phyloP scores from a whole-genome alignment of 1,140 invertebrate species.

The Thaumatotibia leucotreta region DNA sequence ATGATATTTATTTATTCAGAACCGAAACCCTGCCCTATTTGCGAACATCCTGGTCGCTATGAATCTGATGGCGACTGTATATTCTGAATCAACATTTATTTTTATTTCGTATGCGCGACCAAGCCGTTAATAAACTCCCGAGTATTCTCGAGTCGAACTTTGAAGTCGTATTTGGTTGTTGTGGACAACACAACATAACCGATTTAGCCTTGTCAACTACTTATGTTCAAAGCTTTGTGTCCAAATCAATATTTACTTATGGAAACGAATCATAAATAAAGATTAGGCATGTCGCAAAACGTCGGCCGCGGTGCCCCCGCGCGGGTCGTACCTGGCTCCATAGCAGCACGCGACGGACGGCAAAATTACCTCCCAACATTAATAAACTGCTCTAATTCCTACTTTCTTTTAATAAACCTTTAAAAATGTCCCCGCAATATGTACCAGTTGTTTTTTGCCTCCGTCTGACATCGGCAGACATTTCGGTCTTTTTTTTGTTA shows the following conservation, averaged over 20 bases:
- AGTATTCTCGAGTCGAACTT: too few species aligned
- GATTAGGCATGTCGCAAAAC: conserved; percentile 26
- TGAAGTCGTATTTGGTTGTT: too few species aligned
- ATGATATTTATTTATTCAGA: too few species aligned
- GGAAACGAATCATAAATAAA: background rate
- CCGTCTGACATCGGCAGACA: conserved; percentile 55
- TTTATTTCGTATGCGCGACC: too few species aligned
- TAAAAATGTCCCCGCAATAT: conserved; percentile 58
- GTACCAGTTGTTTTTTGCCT: conserved; percentile 72
- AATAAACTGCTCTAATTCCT: conserved; percentile 74
- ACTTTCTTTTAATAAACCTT: conserved; percentile 72
- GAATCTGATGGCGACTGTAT: too few species aligned
- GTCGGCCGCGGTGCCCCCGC: conserved; percentile 29
- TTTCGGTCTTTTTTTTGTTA: conserved; percentile 30
- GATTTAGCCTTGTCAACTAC: background rate
- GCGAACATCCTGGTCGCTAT: too few species aligned
- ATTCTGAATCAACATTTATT: too few species aligned
- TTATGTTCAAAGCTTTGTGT: too few species aligned
- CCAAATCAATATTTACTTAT: background rate
- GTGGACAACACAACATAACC: background rate
- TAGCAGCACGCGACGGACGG: conserved; percentile 42
- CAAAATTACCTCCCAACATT: conserved; percentile 72
- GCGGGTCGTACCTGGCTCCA: conserved; percentile 45
- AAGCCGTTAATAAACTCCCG: too few species aligned
- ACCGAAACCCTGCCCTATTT: too few species aligned